Conservation (phyloP, 2,888 invertebrate species). For the Hipparchia semele region DNA sequence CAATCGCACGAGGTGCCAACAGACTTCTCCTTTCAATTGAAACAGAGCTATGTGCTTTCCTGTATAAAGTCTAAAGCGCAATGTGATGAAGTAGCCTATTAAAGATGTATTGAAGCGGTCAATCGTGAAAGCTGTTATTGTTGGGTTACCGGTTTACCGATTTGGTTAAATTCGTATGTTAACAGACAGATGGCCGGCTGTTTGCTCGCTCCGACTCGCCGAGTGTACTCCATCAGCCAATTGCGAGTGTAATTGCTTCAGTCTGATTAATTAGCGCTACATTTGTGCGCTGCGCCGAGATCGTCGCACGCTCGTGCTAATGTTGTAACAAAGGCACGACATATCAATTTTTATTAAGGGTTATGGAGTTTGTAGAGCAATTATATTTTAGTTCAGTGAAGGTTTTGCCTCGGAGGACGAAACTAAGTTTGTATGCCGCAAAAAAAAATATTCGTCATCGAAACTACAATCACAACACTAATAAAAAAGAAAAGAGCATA, state of each 20-base stretch:
- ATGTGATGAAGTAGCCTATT: slow-evolving; percentile 18
- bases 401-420: not conserved
- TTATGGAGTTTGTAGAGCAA: not conserved
- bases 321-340: not conserved
- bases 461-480: not conserved
- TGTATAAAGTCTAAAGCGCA: slow-evolving; percentile 41
- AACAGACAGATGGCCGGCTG: slow-evolving; percentile 74
- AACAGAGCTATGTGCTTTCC: not conserved
- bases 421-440: not conserved
- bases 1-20: slow-evolving; percentile 44
- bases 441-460: not conserved
- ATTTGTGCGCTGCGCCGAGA: not conserved
- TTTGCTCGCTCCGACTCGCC: slow-evolving; percentile 53
- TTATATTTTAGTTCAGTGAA: not conserved
- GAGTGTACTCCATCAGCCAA: slow-evolving; percentile 36
- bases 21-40: slow-evolving; percentile 19
- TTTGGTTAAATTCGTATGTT: slow-evolving; percentile 81
- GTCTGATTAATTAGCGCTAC: slow-evolving; percentile 66
- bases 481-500: not conserved
- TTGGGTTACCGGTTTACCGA: slow-evolving; percentile 82
- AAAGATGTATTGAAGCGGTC: slow-evolving; percentile 57
- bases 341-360: not conserved
- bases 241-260: slow-evolving; percentile 59
- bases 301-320: not conserved
- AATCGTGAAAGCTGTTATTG: slow-evolving; percentile 81